Evolutionary conservation across 1,140 invertebrate species (phyloP), one percentile per base, ranked within the genome.

Genomic region (Bombus confusus): DNA sequence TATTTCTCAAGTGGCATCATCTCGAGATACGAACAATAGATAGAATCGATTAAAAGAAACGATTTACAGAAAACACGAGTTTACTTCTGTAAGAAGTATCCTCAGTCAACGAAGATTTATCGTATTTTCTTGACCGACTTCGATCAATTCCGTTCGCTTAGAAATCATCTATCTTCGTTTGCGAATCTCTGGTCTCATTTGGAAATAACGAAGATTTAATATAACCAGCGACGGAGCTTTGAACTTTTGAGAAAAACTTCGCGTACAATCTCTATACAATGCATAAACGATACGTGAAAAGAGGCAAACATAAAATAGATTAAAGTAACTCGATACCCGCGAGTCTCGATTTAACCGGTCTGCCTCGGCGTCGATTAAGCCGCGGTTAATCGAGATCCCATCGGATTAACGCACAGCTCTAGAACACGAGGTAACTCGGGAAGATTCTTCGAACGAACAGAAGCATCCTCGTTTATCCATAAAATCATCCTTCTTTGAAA

Each of bases 291-390:
- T 47, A 31, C 25, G 10, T 12, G 31, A 69, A 80, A 69, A 15
- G 41, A 52, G 64, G 12, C 31, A 8, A 28, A 13, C 43, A 47
- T 80, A 52, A 80, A 69, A 43, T 80, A 34, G 78, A 80, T 80
- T 69, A 80, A 80, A 80, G 78, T 80, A 80, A 80, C 41, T 52
- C 18, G 66, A 80, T 80, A 64, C 3, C 31, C 28, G 15, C 31
- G 64, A 41, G 31, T 80, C 78, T 80, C 64, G 78, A 80, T 80
- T 69, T 69, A 80, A 80, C 78, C 78, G 78, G 78, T 80, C 78
- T 80, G 66, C 78, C 78, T 80, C 78, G 78, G 25, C 64, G 77
- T 31, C 41, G 37, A 79, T 79, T 79, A 79, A 68, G 62, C 39
- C 62, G 59, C 59, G 59, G 77, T 79, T 79, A 80, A 80, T 80